Percentiles rank a stretch among this genome's conserved stretches.
Conservation (phyloP, 2,113 vertebrate genomes). For the Silurus meridionalis region DNA sequence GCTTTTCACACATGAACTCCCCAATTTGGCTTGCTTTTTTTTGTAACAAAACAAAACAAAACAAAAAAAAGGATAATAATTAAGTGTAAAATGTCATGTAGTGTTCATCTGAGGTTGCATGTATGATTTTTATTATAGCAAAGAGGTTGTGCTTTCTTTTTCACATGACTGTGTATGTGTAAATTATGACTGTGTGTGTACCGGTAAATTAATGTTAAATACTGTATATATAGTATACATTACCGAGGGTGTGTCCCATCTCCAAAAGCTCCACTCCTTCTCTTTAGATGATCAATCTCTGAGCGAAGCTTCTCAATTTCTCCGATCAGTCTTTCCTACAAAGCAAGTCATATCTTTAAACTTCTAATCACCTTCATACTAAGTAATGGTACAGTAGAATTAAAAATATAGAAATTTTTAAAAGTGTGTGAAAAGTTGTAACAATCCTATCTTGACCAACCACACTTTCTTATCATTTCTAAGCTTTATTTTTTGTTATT, state of each 20-base stretch:
- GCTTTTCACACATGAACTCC: too few relatives aligned
- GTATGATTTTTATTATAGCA: too few relatives aligned
- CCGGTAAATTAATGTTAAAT: too few relatives aligned
- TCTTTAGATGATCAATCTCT: slow-evolving; percentile 93
- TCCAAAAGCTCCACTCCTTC: slow-evolving; percentile 83
- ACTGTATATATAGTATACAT: slow-evolving; percentile 34
- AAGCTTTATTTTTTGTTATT: neutral
- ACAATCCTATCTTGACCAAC: neutral
- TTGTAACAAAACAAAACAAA: too few relatives aligned
- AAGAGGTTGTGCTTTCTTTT: too few relatives aligned
- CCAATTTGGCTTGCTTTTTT: too few relatives aligned
- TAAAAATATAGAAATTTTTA: neutral
- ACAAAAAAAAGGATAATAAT: too few relatives aligned
- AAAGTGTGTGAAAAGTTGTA: neutral
- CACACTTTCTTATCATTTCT: neutral
- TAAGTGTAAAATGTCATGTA: too few relatives aligned
- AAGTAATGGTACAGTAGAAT: neutral
- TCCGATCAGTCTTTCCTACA: slow-evolving; percentile 87
- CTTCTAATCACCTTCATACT: neutral
- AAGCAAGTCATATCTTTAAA: neutral
- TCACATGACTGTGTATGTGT: too few relatives aligned
- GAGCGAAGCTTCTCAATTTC: slow-evolving; percentile 93
- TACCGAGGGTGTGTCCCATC: slow-evolving; percentile 87
- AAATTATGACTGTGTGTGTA: too few relatives aligned
- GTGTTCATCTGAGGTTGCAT: too few relatives aligned